phyloP scores from a whole-genome alignment of 2,113 vertebrate genomes.

The Anhinga anhinga region DNA sequence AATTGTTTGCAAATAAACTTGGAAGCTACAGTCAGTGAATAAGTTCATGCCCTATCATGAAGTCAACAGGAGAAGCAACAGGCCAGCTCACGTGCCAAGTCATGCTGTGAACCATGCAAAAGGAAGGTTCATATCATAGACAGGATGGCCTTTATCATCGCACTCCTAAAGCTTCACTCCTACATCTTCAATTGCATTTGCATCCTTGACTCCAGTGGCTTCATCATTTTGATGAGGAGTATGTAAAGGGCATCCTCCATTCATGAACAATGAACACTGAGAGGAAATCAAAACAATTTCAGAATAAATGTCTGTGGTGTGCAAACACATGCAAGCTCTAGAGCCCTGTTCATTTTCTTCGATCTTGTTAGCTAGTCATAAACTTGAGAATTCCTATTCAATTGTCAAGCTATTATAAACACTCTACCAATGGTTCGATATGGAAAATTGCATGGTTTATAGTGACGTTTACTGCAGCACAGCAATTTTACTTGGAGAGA shows the following conservation, averaged over 20 bases:
- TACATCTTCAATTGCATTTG: not conserved
- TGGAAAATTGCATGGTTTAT: not conserved
- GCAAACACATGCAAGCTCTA: not conserved
- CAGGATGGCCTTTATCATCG: not conserved
- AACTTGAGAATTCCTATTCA: not conserved
- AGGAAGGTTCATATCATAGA: not conserved
- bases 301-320: not conserved
- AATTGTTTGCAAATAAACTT: not conserved
- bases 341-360: not conserved
- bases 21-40: not conserved
- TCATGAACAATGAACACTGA: not conserved
- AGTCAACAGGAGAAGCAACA: not conserved
- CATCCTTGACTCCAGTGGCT: not conserved
- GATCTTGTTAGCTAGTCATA: not conserved
- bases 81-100: not conserved
- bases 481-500: not conserved
- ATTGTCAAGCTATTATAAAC: not conserved
- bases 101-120: not conserved
- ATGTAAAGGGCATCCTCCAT: not conserved
- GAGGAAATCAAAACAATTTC: not conserved
- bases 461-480: not conserved
- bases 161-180: not conserved
- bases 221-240: not conserved
- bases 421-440: not conserved
- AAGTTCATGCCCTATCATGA: not conserved